These are phyloP conservation scores for Uria lomvia DNA, from an alignment of 2,113 vertebrate species.

Conservation along the genomic window DNA sequence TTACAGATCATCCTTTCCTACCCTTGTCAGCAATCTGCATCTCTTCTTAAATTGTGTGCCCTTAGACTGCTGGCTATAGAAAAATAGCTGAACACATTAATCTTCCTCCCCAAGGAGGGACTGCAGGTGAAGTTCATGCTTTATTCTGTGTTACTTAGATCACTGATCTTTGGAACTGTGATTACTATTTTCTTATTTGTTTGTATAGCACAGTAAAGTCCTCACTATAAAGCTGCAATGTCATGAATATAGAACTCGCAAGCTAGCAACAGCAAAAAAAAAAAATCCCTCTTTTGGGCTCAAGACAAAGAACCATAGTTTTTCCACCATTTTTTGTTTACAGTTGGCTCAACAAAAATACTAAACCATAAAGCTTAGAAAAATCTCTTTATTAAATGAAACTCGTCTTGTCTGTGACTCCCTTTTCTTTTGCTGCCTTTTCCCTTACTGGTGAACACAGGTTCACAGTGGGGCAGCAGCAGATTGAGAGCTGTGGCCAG, in stretches of 20 bases:
- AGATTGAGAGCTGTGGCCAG: not conserved
- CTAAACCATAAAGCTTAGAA: not conserved
- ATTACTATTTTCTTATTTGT: not conserved
- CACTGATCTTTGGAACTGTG: not conserved
- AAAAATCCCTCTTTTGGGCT: not conserved
- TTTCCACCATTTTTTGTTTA: not conserved
- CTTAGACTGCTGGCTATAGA: not conserved
- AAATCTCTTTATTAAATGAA: conserved; percentile 11
- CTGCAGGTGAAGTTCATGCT: not conserved
- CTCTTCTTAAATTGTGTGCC: not conserved
- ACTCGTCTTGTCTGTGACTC: not conserved
- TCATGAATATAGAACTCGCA: not conserved
- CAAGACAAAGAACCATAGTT: not conserved
- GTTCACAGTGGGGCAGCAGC: conserved; percentile 1
- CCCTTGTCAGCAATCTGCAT: not conserved
- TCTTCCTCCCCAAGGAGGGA: not conserved
- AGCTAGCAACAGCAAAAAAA: not conserved
- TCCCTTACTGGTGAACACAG: not conserved
- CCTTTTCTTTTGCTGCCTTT: not conserved
- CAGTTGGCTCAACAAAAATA: not conserved
- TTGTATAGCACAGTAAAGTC: not conserved
- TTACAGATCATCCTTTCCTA: not conserved
- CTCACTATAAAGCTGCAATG: not conserved
- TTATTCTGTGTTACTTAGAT: not conserved
- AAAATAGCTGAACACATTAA: not conserved